Conservation (phyloP, 1,140 invertebrate genomes). For the Bilobella aurantiaca region DNA sequence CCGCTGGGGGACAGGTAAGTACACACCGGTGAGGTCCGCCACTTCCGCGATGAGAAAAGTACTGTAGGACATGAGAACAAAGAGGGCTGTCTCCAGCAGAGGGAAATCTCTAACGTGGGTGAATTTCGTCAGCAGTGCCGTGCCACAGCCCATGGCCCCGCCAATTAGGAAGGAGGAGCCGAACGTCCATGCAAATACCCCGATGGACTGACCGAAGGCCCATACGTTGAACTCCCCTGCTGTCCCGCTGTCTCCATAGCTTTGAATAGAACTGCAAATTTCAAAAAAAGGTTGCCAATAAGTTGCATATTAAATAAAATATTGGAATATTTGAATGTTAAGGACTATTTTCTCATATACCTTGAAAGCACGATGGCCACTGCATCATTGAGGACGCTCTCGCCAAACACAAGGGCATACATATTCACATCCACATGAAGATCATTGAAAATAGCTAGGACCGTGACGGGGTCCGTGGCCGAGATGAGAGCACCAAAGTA, state of each 20-base stretch:
- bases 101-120: constrained; percentile 65
- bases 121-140: constrained; percentile 52
- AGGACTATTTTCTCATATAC: too few species aligned
- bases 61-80: constrained; percentile 95
- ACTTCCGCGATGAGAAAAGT: constrained; percentile 95
- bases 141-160: constrained; percentile 79
- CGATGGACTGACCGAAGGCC: constrained; percentile 77
- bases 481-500: constrained; percentile 96
- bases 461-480: constrained; percentile 88
- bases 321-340: too few species aligned
- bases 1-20: neutral
- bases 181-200: constrained; percentile 87
- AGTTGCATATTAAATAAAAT: too few species aligned
- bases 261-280: constrained; percentile 68
- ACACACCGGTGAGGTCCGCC: constrained; percentile 77
- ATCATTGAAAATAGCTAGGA: constrained; percentile 89
- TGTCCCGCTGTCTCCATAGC: constrained; percentile 56
- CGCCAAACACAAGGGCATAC: constrained; percentile 98
- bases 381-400: constrained; percentile 97
- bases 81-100: constrained; percentile 87
- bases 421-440: constrained; percentile 94
- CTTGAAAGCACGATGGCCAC: constrained; percentile 92
- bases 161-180: constrained; percentile 81
- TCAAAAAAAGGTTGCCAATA: too few species aligned
- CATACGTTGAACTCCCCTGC: constrained; percentile 63